Conservation (phyloP, 2,797 vertebrate genomes). For the Psittacula echo region DNA sequence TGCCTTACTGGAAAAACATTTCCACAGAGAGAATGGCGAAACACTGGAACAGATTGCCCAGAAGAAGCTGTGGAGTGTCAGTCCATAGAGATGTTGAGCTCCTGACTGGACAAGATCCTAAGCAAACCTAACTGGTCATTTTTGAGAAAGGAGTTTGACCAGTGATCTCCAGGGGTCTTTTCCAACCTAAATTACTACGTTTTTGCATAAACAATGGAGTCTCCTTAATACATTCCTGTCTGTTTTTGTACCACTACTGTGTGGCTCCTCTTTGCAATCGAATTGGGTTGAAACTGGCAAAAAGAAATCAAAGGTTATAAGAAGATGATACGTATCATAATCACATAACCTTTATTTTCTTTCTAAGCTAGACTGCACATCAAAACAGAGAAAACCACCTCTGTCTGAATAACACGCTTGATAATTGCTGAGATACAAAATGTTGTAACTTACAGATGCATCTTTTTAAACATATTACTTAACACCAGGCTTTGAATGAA, state of each 20-base stretch:
- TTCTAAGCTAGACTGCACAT: not conserved
- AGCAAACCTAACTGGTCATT: not conserved
- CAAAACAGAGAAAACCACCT: not conserved
- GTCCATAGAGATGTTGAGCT: not conserved
- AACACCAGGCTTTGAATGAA: not conserved
- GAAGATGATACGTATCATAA: not conserved
- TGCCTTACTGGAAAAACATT: not conserved
- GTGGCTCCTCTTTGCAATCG: not conserved
- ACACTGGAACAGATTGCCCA: not conserved
- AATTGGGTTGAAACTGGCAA: not conserved
- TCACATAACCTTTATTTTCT: not conserved
- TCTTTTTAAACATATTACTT: accelerated
- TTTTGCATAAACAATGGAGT: not conserved
- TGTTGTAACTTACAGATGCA: not conserved
- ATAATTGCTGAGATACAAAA: not conserved
- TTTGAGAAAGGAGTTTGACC: not conserved
- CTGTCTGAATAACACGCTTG: not conserved
- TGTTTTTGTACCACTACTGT: not conserved
- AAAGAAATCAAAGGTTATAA: not conserved
- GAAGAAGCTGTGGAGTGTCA: not conserved
- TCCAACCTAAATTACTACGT: not conserved
- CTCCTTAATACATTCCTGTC: accelerated
- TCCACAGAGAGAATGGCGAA: not conserved
- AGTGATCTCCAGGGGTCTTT: not conserved
- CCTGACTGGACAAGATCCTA: not conserved